phyloP scores from a whole-genome alignment of 2,888 invertebrate genomes.

The Scaptomyza tumidula region DNA sequence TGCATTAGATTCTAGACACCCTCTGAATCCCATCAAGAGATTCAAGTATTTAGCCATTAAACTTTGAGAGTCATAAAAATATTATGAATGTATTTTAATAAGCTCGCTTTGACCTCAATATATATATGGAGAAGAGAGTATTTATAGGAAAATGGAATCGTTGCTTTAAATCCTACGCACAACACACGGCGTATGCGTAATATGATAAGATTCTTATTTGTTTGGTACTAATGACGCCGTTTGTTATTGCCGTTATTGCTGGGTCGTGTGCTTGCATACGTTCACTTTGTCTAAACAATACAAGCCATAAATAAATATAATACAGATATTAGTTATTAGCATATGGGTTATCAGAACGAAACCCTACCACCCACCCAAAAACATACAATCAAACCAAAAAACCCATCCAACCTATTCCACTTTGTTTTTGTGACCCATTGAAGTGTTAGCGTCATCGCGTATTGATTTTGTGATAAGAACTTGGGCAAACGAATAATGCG shows the following conservation, averaged over 20 bases:
- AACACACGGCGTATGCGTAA: constrained; percentile 74
- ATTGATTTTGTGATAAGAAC: constrained; percentile 73
- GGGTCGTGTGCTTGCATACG: constrained; percentile 68
- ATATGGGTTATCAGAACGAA: constrained; percentile 66
- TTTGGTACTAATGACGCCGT: constrained; percentile 59
- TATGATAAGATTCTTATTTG: constrained; percentile 67
- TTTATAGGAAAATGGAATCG: background rate
- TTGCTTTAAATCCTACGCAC: constrained; percentile 37
- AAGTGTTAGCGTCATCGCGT: constrained; percentile 66
- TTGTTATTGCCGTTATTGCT: constrained; percentile 29
- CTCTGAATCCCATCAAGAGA: constrained; percentile 12
- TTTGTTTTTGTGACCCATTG: constrained; percentile 1
- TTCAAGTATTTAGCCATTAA: constrained; percentile 48
- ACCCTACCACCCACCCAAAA: background rate
- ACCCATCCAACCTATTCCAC: background rate
- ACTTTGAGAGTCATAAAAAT: constrained; percentile 61
- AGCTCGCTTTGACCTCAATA: constrained; percentile 66
- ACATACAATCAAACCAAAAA: too few species aligned
- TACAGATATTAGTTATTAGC: constrained; percentile 78
- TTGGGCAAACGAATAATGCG: constrained; percentile 30
- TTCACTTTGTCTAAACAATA: constrained; percentile 45
- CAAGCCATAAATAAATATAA: constrained; percentile 78
- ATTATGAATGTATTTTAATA: constrained; percentile 71
- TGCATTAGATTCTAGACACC: constrained; percentile 25
- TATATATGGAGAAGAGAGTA: background rate